These are phyloP conservation scores for Pelodiscus sinensis DNA, from an alignment of 2,113 vertebrate species.

Conservation along the genomic window DNA sequence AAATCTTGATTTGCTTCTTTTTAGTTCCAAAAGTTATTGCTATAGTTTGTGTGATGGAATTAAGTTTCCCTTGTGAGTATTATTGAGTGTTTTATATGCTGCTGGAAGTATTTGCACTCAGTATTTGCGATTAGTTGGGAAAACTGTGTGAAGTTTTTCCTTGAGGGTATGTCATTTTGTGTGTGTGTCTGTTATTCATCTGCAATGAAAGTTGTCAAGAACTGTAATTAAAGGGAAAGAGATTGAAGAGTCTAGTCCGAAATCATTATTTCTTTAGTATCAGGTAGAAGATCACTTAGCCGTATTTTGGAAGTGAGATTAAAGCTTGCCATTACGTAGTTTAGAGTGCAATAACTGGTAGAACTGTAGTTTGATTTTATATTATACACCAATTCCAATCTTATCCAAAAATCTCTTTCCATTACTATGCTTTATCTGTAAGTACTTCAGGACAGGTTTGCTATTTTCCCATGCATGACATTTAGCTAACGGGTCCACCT, in stretches of 20 bases:
- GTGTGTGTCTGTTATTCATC: neutral
- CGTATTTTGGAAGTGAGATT: neutral
- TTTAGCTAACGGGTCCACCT: neutral
- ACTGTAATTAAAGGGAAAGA: constrained; percentile 7
- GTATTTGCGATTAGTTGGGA: neutral
- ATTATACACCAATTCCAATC: neutral
- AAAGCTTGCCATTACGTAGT: neutral
- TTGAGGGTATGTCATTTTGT: neutral
- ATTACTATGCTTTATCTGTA: neutral
- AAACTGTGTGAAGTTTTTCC: constrained; percentile 30
- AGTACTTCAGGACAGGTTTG: neutral
- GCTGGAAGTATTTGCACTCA: neutral
- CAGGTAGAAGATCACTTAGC: neutral
- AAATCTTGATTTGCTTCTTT: neutral
- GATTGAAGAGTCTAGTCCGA: neutral
- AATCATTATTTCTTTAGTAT: constrained; percentile 17
- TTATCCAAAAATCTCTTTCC: neutral
- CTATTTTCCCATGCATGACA: neutral
- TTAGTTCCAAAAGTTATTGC: neutral
- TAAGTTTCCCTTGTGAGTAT: neutral
- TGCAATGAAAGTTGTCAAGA: constrained; percentile 2
- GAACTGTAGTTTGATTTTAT: neutral
- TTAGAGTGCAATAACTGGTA: neutral
- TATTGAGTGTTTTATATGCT: neutral
- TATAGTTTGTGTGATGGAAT: neutral